phyloP scores from a whole-genome alignment of 2,797 vertebrate species.

The Anolis apletophallus region DNA sequence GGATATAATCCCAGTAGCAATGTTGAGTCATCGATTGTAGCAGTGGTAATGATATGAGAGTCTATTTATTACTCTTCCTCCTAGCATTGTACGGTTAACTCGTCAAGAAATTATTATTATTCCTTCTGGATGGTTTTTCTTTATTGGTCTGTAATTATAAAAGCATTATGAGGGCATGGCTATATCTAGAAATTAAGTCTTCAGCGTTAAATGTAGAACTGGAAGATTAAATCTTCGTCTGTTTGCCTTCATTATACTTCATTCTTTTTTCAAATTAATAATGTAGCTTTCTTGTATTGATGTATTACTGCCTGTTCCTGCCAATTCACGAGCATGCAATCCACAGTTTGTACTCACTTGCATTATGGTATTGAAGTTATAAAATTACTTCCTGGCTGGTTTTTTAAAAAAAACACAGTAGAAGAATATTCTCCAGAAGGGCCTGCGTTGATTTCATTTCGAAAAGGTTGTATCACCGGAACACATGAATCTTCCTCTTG shows the following conservation, averaged over 20 bases:
- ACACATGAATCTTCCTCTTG: accelerated
- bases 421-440: constrained; percentile 10
- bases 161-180: constrained; percentile 66
- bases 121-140: constrained; percentile 79
- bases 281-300: constrained; percentile 36
- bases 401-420: background rate
- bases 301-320: constrained; percentile 28
- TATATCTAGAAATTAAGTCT: constrained; percentile 68
- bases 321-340: accelerated
- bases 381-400: background rate
- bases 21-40: constrained; percentile 74
- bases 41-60: constrained; percentile 65
- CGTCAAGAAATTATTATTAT: constrained; percentile 78
- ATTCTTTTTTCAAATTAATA: constrained; percentile 47
- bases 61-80: constrained; percentile 75
- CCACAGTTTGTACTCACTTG: background rate
- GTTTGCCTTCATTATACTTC: constrained; percentile 54
- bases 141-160: constrained; percentile 77
- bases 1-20: constrained; percentile 66
- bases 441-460: background rate
- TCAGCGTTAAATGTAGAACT: constrained; percentile 48
- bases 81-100: constrained; percentile 63
- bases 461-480: background rate
- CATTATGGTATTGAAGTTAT: background rate
- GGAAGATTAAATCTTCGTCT: constrained; percentile 50